phyloP scores from a whole-genome alignment of 2,113 vertebrate species.

The Poeciliopsis retropinna region DNA sequence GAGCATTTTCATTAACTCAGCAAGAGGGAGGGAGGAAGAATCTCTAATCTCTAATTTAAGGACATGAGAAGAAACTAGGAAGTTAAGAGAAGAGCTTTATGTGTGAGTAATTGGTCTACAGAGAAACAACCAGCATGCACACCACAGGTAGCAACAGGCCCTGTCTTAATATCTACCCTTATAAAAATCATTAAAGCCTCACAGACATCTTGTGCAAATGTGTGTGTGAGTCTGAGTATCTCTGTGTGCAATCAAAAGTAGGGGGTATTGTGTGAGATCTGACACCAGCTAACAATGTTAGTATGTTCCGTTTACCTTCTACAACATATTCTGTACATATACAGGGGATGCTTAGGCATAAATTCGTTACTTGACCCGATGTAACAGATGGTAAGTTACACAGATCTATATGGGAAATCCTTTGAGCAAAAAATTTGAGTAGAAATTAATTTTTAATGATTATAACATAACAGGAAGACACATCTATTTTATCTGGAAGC shows the following conservation, averaged over 20 bases:
- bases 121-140: conserved; percentile 45
- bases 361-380: neutral
- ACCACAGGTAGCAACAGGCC: conserved; percentile 56
- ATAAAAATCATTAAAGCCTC: conserved; percentile 66
- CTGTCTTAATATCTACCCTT: conserved; percentile 55
- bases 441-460: neutral
- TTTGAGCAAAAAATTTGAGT: neutral
- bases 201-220: conserved; percentile 25
- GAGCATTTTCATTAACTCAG: conserved; percentile 56
- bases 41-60: conserved; percentile 62
- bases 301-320: neutral
- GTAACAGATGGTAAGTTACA: neutral
- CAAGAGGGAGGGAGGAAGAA: conserved; percentile 24
- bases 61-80: conserved; percentile 67
- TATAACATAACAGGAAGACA: neutral
- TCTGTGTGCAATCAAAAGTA: neutral
- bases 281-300: neutral
- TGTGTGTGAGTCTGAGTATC: neutral
- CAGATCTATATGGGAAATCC: neutral
- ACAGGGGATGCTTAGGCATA: too few species aligned
- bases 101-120: conserved; percentile 63
- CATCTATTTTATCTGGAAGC: neutral
- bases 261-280: neutral
- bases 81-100: conserved; percentile 56
- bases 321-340: neutral